Percentiles rank a stretch among this genome's conserved stretches.
Conservation (phyloP, 2,113 vertebrate genomes). For the Cromileptes altivelis region DNA sequence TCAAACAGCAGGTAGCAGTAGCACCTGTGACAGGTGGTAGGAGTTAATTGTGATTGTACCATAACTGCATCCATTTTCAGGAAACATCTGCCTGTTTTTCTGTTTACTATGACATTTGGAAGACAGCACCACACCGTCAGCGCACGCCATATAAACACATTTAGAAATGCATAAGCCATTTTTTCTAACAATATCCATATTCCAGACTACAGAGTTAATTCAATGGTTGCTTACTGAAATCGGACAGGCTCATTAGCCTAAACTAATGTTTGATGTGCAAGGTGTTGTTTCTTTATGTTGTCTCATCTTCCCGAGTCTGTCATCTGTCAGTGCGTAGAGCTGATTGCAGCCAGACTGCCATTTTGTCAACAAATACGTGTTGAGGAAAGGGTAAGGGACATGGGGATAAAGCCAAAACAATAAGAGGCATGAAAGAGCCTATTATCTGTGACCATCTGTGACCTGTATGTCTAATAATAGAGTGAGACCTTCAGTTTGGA, state of each 20-base stretch:
- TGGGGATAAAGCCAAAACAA: conserved; percentile 30
- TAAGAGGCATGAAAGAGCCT: conserved; percentile 42
- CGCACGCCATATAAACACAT: conserved; percentile 1
- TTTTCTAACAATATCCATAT: background rate
- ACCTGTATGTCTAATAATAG: conserved; percentile 40
- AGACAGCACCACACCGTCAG: conserved; percentile 14
- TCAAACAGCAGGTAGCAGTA: conserved; percentile 31
- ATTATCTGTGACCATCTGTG: conserved; percentile 61
- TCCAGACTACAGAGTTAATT: background rate
- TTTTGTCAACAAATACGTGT: conserved; percentile 38
- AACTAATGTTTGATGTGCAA: background rate
- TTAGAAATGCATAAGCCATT: background rate
- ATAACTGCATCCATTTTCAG: conserved; percentile 36
- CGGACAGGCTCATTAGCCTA: conserved; percentile 1
- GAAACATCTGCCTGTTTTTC: conserved; percentile 44
- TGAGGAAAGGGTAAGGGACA: conserved; percentile 7
- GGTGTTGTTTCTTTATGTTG: background rate
- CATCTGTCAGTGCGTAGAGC: conserved; percentile 8
- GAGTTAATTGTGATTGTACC: conserved; percentile 56
- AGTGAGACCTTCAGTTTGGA: conserved; percentile 16
- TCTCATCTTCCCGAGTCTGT: conserved; percentile 12
- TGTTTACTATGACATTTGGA: conserved; percentile 47
- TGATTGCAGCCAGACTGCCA: conserved; percentile 45
- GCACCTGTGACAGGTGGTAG: conserved; percentile 52
- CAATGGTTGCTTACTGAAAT: conserved; percentile 29